Base-by-base conservation (phyloP, 2,797 vertebrate genomes). In the Sebastes itinus region DNA sequence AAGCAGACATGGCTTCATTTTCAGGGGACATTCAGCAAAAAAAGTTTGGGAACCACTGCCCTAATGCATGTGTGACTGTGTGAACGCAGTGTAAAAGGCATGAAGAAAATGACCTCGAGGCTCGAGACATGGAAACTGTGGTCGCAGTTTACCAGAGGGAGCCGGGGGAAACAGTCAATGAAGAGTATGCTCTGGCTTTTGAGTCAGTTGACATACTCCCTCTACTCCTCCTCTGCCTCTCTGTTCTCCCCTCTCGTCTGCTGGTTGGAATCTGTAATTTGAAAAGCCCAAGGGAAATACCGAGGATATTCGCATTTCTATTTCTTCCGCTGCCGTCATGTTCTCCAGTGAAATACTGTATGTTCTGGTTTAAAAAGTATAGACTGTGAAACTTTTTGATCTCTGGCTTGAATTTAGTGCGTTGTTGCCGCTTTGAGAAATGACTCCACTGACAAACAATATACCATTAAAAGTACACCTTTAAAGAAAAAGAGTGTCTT, bases 201-300 rank as follows among this genome's bases (percentile, higher is more conserved):
- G 74, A 92, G 66, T 78, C 81, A 75, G 79, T 87, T 76, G 77
- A 87, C 84, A 83, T 67, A 10, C 84, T 91, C 75, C 83, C 87
- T 60, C 83, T 69, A 80, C 86, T 88, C 77, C 82, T 84, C 81
- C 83, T 72, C 78, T 70, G 62, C 58, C 75, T 77, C 65, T 61
- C 69, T 52, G 72, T 60, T 79, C 85, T 83, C 69, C 72, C 69
- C 79, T 84, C 72, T 84, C 85, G 89, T 89, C 87, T 85, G 88
- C 80, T 74, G 77, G 56, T 78, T 80, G 70, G 87, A 87, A 92
- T 95, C 93, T 95, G 93, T 95, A 91, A 95, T 94, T 95, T 94
- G 82, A 91, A 92, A 92, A 94, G 92, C 89, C 92, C 86, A 85
- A 28, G 91, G 93, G 92, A 94, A 94, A 94, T 92, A 90, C 90